A percentile compares a stretch with the other conserved stretches of the same genome.
Conservation (phyloP, 2,113 vertebrate genomes). For the Ellobius talpinus region DNA sequence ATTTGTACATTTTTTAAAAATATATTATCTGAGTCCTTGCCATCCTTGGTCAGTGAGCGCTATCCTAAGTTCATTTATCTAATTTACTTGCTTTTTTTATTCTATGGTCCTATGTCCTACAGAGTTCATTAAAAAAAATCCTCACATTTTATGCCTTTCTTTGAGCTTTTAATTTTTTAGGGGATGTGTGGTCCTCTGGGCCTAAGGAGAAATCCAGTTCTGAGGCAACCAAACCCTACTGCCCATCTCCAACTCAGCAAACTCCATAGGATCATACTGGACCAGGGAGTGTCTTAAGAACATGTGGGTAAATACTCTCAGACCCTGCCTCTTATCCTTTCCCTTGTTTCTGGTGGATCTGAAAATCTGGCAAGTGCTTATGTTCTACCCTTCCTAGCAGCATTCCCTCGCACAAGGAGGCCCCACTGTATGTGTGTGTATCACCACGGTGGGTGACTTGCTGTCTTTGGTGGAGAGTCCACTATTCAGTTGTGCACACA, state of each 20-base stretch:
- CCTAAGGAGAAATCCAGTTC: constrained; percentile 19
- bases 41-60: neutral
- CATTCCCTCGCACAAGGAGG: neutral
- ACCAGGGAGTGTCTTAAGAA: neutral
- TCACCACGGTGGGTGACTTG: neutral
- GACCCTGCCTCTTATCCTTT: neutral
- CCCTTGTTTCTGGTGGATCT: neutral
- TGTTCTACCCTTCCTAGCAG: neutral
- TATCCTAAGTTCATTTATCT: constrained; percentile 35
- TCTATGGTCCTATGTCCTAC: neutral
- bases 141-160: constrained; percentile 5
- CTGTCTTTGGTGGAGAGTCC: neutral
- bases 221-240: constrained; percentile 15
- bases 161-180: neutral
- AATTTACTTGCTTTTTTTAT: constrained; percentile 26
- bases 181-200: neutral
- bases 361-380: constrained; percentile 36
- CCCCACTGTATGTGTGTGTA: neutral
- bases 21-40: constrained; percentile 28
- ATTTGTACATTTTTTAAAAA: neutral
- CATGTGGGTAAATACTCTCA: neutral
- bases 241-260: neutral
- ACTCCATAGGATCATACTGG: neutral
- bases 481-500: neutral
- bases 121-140: neutral